A percentile compares a stretch with the other conserved stretches of the same genome.
phyloP scores from a whole-genome alignment of 2,888 invertebrate genomes.

The Apotomis capreana region DNA sequence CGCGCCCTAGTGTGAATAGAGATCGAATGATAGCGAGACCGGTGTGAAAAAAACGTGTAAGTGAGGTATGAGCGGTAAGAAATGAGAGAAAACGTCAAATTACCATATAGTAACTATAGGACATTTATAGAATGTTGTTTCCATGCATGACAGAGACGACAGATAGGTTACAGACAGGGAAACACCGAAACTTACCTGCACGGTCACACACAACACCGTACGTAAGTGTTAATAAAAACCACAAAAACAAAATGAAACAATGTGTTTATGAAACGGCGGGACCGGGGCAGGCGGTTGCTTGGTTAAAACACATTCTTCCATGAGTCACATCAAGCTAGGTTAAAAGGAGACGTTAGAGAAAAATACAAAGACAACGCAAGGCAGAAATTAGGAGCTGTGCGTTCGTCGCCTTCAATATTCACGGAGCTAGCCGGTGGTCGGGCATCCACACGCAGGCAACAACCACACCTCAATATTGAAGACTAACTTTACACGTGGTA shows the following conservation, averaged over 20 bases:
- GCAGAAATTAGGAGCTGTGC: conserved; percentile 78
- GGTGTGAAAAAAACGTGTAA: conserved; percentile 64
- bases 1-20: conserved; percentile 57
- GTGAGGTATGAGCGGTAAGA: conserved; percentile 73
- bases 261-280: conserved; percentile 58
- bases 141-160: conserved; percentile 74
- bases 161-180: conserved; percentile 60
- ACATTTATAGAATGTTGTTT: conserved; percentile 49
- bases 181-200: conserved; percentile 79
- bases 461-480: conserved; percentile 77
- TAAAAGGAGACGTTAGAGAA: conserved; percentile 68
- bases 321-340: conserved; percentile 72
- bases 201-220: conserved; percentile 53
- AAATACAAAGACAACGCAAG: conserved; percentile 77
- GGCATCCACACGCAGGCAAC: conserved; percentile 77
- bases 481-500: conserved; percentile 76
- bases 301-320: conserved; percentile 71
- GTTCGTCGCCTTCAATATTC: conserved; percentile 78
- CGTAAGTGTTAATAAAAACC: conserved; percentile 57
- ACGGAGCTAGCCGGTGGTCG: conserved; percentile 63
- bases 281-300: conserved; percentile 38
- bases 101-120: conserved; percentile 52
- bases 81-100: conserved; percentile 65
- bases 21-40: conserved; percentile 65
- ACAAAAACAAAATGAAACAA: conserved; percentile 72